These are phyloP conservation scores for Cheirogaleus major DNA, from an alignment of 2,797 vertebrate genomes.

Conservation along the genomic window DNA sequence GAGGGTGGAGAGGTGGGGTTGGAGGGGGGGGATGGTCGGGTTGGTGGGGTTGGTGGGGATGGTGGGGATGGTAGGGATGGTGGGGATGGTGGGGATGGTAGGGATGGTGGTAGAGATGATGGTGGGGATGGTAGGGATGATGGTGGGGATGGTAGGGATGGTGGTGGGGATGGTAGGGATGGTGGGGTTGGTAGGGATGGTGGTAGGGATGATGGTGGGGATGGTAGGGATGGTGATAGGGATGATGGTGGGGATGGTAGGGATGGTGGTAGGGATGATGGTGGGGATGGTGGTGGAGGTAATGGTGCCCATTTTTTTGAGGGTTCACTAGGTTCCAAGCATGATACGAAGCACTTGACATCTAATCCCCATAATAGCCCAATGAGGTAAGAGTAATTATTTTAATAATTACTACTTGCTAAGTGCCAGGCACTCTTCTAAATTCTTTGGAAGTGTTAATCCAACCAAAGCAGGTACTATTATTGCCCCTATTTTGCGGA, in stretches of 20 bases:
- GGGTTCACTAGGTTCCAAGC: not conserved
- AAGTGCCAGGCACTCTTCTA: constrained; percentile 12
- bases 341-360: not conserved
- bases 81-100: no score
- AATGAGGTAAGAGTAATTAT: constrained; percentile 60
- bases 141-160: not conserved
- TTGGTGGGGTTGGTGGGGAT: not conserved
- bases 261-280: rapidly evolving
- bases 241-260: not conserved
- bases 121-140: no score
- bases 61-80: no score
- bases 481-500: not conserved
- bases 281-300: not conserved
- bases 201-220: not conserved
- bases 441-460: not conserved
- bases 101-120: rapidly evolving
- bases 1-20: no score
- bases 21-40: no score
- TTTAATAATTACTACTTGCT: constrained; percentile 61
- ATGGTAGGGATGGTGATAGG: rapidly evolving
- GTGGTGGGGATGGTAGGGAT: not conserved
- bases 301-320: not conserved
- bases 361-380: not conserved
- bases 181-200: rapidly evolving
- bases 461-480: not conserved